These are phyloP conservation scores for Odobenus rosmarus DNA, from an alignment of 2,113 vertebrate genomes.

Conservation along the genomic window DNA sequence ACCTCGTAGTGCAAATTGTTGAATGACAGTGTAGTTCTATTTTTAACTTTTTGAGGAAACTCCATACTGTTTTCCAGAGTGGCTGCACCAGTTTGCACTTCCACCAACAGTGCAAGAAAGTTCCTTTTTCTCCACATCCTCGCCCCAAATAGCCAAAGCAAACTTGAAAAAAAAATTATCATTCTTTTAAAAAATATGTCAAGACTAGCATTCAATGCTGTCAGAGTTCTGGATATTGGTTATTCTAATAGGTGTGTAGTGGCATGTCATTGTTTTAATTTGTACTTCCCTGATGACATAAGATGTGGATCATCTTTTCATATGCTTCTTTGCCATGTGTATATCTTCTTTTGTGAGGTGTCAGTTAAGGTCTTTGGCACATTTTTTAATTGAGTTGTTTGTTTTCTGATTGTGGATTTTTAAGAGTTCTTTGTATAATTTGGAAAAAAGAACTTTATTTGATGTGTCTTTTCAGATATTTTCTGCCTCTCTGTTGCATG, in stretches of 20 bases:
- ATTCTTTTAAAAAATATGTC: not conserved
- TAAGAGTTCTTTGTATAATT: not conserved
- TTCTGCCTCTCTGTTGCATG: not conserved
- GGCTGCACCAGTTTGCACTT: too few species aligned
- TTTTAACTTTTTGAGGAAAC: too few species aligned
- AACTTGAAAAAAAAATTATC: too few species aligned
- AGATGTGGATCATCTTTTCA: not conserved
- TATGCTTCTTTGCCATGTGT: not conserved
- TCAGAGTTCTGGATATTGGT: not conserved
- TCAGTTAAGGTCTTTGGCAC: not conserved
- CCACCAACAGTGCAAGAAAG: too few species aligned
- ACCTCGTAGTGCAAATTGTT: too few species aligned
- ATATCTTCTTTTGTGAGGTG: not conserved
- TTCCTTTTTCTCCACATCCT: too few species aligned
- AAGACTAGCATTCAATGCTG: not conserved
- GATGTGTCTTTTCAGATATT: not conserved
- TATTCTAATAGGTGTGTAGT: not conserved
- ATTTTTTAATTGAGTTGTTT: not conserved
- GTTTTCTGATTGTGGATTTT: not conserved
- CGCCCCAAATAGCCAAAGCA: too few species aligned
- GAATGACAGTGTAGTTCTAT: too few species aligned
- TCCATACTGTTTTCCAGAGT: too few species aligned
- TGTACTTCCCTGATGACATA: not conserved
- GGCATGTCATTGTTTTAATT: not conserved
- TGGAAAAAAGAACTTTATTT: not conserved